Conservation (phyloP, 2,113 vertebrate genomes). For the Zosterops pallidus region DNA sequence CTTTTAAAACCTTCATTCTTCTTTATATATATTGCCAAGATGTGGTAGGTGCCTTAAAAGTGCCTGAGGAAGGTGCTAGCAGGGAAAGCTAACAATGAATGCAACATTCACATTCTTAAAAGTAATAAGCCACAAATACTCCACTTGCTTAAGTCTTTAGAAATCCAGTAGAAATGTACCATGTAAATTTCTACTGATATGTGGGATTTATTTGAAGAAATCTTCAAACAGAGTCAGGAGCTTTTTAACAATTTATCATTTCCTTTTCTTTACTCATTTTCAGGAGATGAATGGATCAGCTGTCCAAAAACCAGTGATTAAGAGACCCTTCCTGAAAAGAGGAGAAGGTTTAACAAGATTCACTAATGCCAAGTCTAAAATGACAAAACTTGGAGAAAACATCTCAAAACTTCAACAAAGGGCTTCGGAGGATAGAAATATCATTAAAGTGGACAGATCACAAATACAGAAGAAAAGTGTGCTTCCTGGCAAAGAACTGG, state of each 20-base stretch:
- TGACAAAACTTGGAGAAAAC: slow-evolving; percentile 53
- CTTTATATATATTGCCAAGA: background rate
- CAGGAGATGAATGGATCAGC: slow-evolving; percentile 63
- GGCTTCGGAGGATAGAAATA: slow-evolving; percentile 37
- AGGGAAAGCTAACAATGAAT: background rate
- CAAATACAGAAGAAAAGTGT: slow-evolving; percentile 82
- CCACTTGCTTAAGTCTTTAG: background rate
- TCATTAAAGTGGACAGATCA: slow-evolving; percentile 64
- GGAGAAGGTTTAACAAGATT: slow-evolving; percentile 90
- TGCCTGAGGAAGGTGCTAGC: background rate
- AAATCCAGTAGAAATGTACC: background rate
- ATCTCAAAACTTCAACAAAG: slow-evolving; percentile 17
- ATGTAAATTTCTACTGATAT: background rate
- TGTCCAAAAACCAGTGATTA: slow-evolving; percentile 67
- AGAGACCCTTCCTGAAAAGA: slow-evolving; percentile 86
- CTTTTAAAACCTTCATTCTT: background rate
- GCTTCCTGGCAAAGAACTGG: slow-evolving; percentile 74
- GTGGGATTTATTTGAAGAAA: background rate
- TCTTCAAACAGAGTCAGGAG: background rate
- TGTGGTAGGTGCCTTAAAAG: background rate
- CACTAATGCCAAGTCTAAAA: slow-evolving; percentile 71
- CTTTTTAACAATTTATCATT: background rate
- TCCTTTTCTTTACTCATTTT: slow-evolving; percentile 11
- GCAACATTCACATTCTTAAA: background rate
- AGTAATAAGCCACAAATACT: background rate